phyloP scores from a whole-genome alignment of 1,140 invertebrate genomes.

The Dryas iulia region DNA sequence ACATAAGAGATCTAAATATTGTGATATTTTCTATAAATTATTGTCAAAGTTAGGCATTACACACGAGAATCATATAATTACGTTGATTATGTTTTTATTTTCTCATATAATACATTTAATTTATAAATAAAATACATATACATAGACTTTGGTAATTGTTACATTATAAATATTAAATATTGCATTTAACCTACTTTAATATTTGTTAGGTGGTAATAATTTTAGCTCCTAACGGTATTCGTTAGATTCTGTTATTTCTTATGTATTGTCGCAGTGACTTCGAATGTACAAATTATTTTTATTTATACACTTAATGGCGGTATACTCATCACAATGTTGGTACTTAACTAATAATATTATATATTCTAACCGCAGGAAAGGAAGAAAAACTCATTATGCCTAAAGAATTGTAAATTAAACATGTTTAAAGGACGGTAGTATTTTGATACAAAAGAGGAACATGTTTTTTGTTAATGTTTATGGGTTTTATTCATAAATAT shows the following conservation, averaged over 20 bases:
- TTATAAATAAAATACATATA: background rate
- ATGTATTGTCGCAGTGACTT: background rate
- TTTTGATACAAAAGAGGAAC: too few species aligned
- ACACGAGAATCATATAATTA: background rate
- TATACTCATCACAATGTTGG: background rate
- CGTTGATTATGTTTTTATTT: background rate
- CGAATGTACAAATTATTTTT: background rate
- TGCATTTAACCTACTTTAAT: background rate
- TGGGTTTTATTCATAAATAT: background rate
- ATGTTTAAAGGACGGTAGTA: too few species aligned
- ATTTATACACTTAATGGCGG: background rate
- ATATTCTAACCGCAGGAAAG: background rate
- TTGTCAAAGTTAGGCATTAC: background rate
- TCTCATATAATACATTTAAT: background rate
- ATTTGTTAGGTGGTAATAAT: constrained; percentile 6
- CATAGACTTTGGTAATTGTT: constrained; percentile 14
- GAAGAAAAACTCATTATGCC: background rate
- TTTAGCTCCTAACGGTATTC: background rate
- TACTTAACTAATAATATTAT: background rate
- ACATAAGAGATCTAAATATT: background rate
- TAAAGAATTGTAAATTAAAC: too few species aligned
- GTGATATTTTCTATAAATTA: background rate
- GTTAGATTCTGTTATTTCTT: background rate
- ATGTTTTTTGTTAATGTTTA: too few species aligned
- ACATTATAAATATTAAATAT: constrained; percentile 8